Evolutionary conservation across 1,140 invertebrate genomes (phyloP).

Genomic region (Drosophila repletoides): DNA sequence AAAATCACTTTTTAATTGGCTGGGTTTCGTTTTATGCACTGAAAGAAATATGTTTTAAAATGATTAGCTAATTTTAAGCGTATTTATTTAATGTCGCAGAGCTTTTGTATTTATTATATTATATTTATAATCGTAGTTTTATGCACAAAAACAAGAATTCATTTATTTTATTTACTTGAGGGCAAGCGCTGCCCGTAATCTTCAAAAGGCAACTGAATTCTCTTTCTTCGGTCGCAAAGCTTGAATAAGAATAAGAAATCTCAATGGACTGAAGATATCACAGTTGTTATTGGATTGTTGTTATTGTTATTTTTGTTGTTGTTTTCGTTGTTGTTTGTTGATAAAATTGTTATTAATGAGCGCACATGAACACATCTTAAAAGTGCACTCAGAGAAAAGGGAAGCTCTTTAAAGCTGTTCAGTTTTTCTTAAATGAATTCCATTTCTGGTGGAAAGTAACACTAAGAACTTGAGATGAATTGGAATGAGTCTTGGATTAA

Average conservation of each 20-base stretch:
- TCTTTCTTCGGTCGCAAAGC: background rate
- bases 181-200: conserved; percentile 1
- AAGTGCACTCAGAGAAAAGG: too few species aligned
- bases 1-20: background rate
- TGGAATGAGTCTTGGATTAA: too few species aligned
- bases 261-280: conserved; percentile 12
- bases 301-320: background rate
- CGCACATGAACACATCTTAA: background rate
- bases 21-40: conserved; percentile 7
- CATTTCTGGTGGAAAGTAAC: too few species aligned
- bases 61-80: background rate
- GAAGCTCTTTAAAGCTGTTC: too few species aligned
- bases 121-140: background rate
- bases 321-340: background rate
- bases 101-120: background rate
- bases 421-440: too few species aligned
- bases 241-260: background rate
- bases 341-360: conserved; percentile 15
- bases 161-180: background rate
- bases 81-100: background rate
- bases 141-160: background rate
- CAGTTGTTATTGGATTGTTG: background rate
- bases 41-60: conserved; percentile 7
- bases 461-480: too few species aligned
- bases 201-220: conserved; percentile 15